Base-by-base conservation (phyloP, 1,140 invertebrate species). In the Pogonomyrmex californicus region DNA sequence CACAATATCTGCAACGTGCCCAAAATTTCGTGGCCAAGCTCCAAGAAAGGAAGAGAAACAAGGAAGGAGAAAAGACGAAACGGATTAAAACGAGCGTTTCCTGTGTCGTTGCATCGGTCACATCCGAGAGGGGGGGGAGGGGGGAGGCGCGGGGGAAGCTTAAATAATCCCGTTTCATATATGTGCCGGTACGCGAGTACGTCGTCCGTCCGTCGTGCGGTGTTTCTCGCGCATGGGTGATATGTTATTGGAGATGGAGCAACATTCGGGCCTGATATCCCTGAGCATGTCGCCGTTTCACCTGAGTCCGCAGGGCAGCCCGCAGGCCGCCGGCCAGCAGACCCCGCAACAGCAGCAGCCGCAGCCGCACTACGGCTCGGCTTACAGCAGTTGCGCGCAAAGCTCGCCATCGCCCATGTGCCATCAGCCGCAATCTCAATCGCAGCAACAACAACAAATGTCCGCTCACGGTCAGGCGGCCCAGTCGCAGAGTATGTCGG, bases 241-340 rank as follows among this genome's bases (percentile, higher is more conserved):
- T 96, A 97, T 97, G 97, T 97, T 97, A 97, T 97, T 97, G 96
- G 97, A 97, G 95, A 97, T 97, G 97, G 97, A 97, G 96, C 97
- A 97, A 95, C 97, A 97, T 95, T 97, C 97, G 95, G 96, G 97
- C 96, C 96, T 98, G 95, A 97, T 98, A 96, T 98, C 97, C 94
- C 96, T 98, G 91, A 98, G 97, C 96, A 98, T 98, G 97, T 97
- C 97, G 94, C 97, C 98, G 87, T 97, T 97, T 94, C 97, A 97
- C 92, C 95, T 97, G 94, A 97, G 97, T 93, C 96, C 97, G 49
- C 95, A 95, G 91, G 96, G 97, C 91, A 97, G 93, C 95, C 96
- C 90, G 92, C 96, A 93, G 36, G 91, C 91, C 17, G 91, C 91
- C 51, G 93, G 93, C 30, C 91, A 92, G 49, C 93, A 92, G 36